Percentiles rank a stretch among this genome's conserved stretches.
Evolutionary conservation across 2,888 invertebrate species (phyloP).

Genomic region (Falcaria lacertinaria): DNA sequence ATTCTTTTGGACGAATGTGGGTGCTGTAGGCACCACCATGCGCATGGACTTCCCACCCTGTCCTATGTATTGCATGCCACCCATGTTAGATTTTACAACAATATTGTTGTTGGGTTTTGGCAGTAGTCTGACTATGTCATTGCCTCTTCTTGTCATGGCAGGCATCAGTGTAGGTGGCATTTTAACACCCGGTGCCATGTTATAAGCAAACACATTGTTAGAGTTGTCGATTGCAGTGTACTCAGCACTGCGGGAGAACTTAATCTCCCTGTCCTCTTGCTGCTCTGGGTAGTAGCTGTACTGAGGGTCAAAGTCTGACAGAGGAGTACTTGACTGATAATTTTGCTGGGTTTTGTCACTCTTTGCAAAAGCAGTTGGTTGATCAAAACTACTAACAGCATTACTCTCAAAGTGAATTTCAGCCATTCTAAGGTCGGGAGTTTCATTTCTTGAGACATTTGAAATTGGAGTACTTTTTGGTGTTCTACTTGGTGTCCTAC

Average conservation of each 20-base stretch:
- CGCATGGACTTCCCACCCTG: constrained; percentile 57
- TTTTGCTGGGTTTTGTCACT: constrained; percentile 55
- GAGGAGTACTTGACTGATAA: constrained; percentile 33
- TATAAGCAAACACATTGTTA: constrained; percentile 47
- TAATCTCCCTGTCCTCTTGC: constrained; percentile 63
- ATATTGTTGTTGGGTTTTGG: constrained; percentile 65
- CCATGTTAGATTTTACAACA: constrained; percentile 58
- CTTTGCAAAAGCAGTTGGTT: constrained; percentile 49
- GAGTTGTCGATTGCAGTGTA: constrained; percentile 51
- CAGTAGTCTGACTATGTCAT: constrained; percentile 53
- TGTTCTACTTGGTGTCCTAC: constrained; percentile 20
- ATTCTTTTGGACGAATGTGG: constrained; percentile 69
- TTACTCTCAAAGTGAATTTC: constrained; percentile 57
- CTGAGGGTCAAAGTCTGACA: constrained; percentile 53
- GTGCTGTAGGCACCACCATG: constrained; percentile 54
- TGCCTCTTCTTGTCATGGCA: constrained; percentile 37
- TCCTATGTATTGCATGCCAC: constrained; percentile 57
- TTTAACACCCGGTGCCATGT: constrained; percentile 41
- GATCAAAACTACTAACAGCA: constrained; percentile 29
- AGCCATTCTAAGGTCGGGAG: constrained; percentile 53
- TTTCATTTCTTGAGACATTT: constrained; percentile 45
- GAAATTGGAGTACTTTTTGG: constrained; percentile 46
- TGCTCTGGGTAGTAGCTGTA: constrained; percentile 58
- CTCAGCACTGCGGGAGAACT: constrained; percentile 67
- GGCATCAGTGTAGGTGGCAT: constrained; percentile 37